Evolutionary conservation across 2,888 invertebrate species (phyloP), one percentile per base, ranked within the genome.

Genomic region (Apantesis nais): DNA sequence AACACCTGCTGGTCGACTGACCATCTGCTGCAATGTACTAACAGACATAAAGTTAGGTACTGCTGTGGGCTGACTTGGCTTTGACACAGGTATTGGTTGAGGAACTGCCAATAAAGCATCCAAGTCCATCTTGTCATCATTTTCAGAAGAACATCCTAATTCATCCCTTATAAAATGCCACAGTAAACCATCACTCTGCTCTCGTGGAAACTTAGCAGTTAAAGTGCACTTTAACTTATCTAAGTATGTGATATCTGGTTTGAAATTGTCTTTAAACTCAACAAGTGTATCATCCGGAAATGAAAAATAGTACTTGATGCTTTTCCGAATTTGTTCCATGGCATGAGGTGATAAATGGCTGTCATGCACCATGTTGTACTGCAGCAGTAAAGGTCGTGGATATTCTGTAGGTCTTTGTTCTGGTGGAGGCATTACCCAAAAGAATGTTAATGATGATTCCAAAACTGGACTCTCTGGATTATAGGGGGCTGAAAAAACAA

Each of bases 381-480:
- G 98, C 93, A 99, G 97, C 63, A 98, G 95, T 97, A 99, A 97
- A 0, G 99, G 99, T 62, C 98, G 96, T 0, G 99, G 99, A 90
- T 99, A 98, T 90, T 99, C 99, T 68, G 98, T 97, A 16, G 98
- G 98, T 82, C 98, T 96, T 85, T 97, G 97, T 94, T 99, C 99
- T 62, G 98, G 98, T 3, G 99, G 99, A n/a, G 99, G 99, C 95
- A 98, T 97, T 7, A 99, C 98, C 99, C 99, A 99, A 91, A 98
- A 99, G 70, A 98, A 97, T 75, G 97, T 97, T 22, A 98, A 96
- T 63, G 97, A 97, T 0, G 98, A 98, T 85, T 98, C 98, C 78
- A 98, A 91, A 37, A 97, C 97, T 68, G 96, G 96, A 85, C 97
- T 97, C 87, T 98, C 97, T 72, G 97, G 97, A 85, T 97, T 97